A percentile compares a stretch with the other conserved stretches of the same genome.
Evolutionary conservation across 2,888 invertebrate species (phyloP).

Genomic region (Peribatodes rhomboidaria): DNA sequence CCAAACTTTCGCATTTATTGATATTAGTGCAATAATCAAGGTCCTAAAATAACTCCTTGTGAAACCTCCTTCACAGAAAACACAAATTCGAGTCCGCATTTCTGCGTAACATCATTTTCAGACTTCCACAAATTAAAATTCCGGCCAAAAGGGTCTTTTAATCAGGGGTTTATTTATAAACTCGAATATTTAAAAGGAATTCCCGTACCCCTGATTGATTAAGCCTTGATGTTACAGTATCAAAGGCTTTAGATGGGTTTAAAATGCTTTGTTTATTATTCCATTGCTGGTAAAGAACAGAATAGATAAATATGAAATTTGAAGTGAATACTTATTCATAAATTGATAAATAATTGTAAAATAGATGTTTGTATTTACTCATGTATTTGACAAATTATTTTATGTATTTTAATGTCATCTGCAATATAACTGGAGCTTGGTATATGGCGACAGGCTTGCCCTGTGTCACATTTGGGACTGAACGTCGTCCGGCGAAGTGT

Average conservation of each 20-base stretch:
- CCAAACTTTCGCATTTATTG: too few species aligned
- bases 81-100: conserved; percentile 8
- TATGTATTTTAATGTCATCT: too few species aligned
- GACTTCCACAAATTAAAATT: conserved; percentile 22
- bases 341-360: too few species aligned
- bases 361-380: too few species aligned
- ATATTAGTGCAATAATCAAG: not conserved
- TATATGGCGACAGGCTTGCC: too few species aligned
- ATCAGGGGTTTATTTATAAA: conserved; percentile 19
- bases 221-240: conserved; percentile 17
- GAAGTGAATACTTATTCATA: too few species aligned
- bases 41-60: conserved; percentile 13
- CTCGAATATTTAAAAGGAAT: conserved; percentile 24
- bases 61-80: not conserved
- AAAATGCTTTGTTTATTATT: not conserved
- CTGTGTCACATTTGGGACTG: too few species aligned
- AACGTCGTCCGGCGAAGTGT: too few species aligned
- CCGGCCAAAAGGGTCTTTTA: conserved; percentile 15
- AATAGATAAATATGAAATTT: not conserved
- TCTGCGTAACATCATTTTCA: conserved; percentile 13
- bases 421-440: too few species aligned
- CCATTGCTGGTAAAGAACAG: too few species aligned
- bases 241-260: conserved; percentile 14
- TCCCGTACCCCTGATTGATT: conserved; percentile 15
- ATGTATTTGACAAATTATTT: too few species aligned